Percentiles rank a stretch among this genome's conserved stretches.
phyloP scores from a whole-genome alignment of 35 echinoderm and acorn worm species.

The Apostichopus japonicus region DNA sequence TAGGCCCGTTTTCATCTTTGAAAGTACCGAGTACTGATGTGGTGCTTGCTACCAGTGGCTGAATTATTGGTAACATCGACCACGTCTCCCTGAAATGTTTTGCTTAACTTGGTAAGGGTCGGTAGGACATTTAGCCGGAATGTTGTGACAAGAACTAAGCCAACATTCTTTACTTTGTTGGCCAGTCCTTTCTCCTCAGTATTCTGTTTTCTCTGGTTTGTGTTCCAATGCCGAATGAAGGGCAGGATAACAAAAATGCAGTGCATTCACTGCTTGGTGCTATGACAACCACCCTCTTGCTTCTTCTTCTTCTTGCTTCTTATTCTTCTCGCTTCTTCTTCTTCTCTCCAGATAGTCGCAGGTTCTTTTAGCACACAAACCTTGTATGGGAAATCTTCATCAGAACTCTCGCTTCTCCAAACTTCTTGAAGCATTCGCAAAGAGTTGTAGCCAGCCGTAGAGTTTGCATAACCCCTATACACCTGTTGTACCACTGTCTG shows the following conservation, averaged over 20 bases:
- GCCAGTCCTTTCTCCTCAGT: neutral
- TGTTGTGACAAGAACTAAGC: neutral
- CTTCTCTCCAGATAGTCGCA: neutral
- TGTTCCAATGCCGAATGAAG: neutral
- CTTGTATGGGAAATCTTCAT: too few species aligned
- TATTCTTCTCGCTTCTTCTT: too few species aligned
- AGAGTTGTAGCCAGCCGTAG: neutral
- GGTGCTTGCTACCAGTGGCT: neutral
- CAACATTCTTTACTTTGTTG: neutral
- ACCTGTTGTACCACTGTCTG: neutral
- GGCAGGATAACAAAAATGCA: neutral
- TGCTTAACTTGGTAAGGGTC: neutral
- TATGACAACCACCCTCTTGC: neutral
- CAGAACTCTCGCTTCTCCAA: neutral
- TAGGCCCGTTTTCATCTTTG: neutral
- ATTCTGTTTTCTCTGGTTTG: neutral
- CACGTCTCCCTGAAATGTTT: neutral
- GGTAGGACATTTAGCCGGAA: neutral
- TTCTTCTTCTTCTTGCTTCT: too few species aligned
- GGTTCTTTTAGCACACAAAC: neutral
- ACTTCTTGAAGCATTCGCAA: neutral
- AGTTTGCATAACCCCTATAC: constrained; percentile 15
- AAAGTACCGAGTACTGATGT: neutral
- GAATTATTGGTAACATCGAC: neutral
- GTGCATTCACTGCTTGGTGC: neutral